These are phyloP conservation scores for Horisme vitalbata DNA, from an alignment of 2,888 invertebrate species.

Conservation along the genomic window DNA sequence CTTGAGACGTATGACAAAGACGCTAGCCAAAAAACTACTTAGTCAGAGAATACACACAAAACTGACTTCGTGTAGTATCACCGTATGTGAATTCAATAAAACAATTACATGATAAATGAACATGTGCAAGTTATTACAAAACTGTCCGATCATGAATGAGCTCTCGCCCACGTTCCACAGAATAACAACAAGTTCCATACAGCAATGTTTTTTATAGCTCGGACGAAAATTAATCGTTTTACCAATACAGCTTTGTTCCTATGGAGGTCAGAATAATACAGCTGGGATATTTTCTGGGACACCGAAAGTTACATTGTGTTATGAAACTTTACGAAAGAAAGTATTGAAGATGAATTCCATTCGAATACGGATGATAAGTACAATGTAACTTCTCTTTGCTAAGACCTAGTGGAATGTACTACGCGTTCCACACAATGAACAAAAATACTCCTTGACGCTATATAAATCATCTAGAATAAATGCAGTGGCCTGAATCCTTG, in stretches of 20 bases:
- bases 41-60: slow-evolving; percentile 1
- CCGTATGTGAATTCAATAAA: slow-evolving; percentile 28
- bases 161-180: slow-evolving; percentile 45
- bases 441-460: too few relatives aligned
- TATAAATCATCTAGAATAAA: too few relatives aligned
- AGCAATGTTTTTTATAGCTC: slow-evolving; percentile 44
- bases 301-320: slow-evolving; percentile 11
- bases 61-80: neutral
- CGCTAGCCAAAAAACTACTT: slow-evolving; percentile 1
- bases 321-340: neutral
- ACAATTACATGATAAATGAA: slow-evolving; percentile 38
- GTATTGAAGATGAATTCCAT: too few relatives aligned
- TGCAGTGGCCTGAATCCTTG: too few relatives aligned
- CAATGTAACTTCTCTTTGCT: too few relatives aligned
- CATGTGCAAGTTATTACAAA: slow-evolving; percentile 46
- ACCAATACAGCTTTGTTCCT: slow-evolving; percentile 57
- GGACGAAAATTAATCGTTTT: slow-evolving; percentile 70
- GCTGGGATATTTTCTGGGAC: slow-evolving; percentile 25
- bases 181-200: slow-evolving; percentile 12
- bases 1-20: too few relatives aligned
- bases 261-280: slow-evolving; percentile 53
- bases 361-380: too few relatives aligned
- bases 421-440: too few relatives aligned
- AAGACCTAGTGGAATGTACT: too few relatives aligned
- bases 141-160: slow-evolving; percentile 55